Conservation (phyloP, 2,797 vertebrate species). For the Sorex maritimensis region DNA sequence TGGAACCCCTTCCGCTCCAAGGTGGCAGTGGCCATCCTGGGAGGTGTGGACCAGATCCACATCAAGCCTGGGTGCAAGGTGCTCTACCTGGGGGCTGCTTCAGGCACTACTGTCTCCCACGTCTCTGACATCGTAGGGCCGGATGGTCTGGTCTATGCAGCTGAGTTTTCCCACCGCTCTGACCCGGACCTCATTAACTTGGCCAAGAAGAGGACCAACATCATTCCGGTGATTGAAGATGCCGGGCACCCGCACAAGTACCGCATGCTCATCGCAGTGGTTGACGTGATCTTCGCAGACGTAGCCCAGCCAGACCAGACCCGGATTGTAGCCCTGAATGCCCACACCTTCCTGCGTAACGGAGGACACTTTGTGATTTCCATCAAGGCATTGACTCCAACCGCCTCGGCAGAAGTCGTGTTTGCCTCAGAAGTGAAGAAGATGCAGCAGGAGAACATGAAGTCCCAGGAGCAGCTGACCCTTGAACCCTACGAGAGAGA, state of each 20-base stretch:
- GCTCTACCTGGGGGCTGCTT: conserved; percentile 96
- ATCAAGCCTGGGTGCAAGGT: conserved; percentile 96
- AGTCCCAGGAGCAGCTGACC: conserved; percentile 97
- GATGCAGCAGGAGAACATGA: conserved; percentile 97
- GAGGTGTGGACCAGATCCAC: conserved; percentile 96
- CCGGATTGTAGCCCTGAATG: conserved; percentile 96
- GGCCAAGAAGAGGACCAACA: conserved; percentile 97
- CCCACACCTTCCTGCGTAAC: conserved; percentile 96
- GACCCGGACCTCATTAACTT: conserved; percentile 97
- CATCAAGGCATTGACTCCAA: conserved; percentile 98
- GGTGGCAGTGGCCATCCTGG: conserved; percentile 96
- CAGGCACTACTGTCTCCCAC: conserved; percentile 96
- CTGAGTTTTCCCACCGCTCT: conserved; percentile 97
- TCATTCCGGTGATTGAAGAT: conserved; percentile 97
- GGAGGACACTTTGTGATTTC: conserved; percentile 98
- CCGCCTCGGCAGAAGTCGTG: conserved; percentile 95
- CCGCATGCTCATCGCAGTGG: conserved; percentile 97
- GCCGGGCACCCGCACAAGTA: conserved; percentile 97
- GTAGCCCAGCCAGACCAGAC: conserved; percentile 98
- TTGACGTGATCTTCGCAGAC: conserved; percentile 97
- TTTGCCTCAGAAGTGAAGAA: conserved; percentile 97
- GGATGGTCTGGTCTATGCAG: conserved; percentile 97
- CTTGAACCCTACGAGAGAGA: conserved; percentile 97
- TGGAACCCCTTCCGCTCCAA: conserved; percentile 98
- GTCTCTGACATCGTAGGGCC: conserved; percentile 97